phyloP scores from a whole-genome alignment of 1,140 invertebrate species.

The Drosophila nikananu region DNA sequence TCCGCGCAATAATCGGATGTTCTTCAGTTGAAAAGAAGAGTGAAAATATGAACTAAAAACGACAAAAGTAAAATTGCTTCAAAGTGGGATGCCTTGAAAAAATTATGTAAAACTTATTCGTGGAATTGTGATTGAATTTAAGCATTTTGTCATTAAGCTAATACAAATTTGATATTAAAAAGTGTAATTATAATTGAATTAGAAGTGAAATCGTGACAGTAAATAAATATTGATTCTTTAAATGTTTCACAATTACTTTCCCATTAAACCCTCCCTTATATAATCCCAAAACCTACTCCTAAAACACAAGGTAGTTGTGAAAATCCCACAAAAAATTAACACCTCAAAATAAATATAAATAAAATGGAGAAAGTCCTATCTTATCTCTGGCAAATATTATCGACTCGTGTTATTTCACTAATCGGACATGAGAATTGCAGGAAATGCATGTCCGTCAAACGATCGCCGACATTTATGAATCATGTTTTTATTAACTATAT shows the following conservation, averaged over 20 bases:
- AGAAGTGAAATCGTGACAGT: background rate
- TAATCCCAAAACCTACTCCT: no score
- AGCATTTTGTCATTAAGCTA: background rate
- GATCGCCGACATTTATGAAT: conserved; percentile 20
- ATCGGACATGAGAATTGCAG: conserved; percentile 5
- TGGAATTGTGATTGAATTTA: background rate
- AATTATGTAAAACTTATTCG: background rate
- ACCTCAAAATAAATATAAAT: conserved; percentile 9
- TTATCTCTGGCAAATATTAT: conserved; percentile 25
- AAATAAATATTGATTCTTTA: background rate
- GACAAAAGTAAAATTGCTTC: background rate
- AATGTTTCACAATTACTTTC: background rate
- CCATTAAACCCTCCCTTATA: no score
- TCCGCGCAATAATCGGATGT: fast-evolving
- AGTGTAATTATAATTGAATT: background rate
- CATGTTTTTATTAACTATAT: conserved; percentile 16
- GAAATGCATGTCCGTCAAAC: conserved; percentile 23
- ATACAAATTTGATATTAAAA: background rate
- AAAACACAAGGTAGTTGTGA: background rate
- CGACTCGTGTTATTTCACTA: conserved; percentile 25
- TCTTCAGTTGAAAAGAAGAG: background rate
- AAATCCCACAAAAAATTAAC: background rate
- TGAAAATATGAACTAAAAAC: background rate
- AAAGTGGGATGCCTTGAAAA: background rate
- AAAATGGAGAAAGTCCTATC: conserved; percentile 19